Conservation (phyloP, 2,113 vertebrate genomes). For the Mustela nigripes region DNA sequence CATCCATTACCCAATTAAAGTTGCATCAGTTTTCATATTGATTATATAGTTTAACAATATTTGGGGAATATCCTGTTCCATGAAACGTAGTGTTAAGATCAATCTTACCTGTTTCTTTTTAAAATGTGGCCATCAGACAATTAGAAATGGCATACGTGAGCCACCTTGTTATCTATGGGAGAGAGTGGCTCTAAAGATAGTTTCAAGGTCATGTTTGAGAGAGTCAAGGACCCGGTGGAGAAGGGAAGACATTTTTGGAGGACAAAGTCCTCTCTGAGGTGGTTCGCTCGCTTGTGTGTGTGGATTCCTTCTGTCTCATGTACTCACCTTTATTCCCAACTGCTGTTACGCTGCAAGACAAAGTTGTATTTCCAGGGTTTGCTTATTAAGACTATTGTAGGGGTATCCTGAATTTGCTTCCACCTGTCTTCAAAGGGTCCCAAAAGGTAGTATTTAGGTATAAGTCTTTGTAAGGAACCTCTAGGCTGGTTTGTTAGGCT, state of each 20-base stretch:
- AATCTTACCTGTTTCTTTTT: neutral
- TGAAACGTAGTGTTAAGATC: neutral
- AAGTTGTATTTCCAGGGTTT: neutral
- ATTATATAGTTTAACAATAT: neutral
- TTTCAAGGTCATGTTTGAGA: neutral
- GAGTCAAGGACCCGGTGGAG: neutral
- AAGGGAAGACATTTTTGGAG: neutral
- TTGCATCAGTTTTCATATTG: neutral
- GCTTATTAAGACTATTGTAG: neutral
- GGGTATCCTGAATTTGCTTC: neutral
- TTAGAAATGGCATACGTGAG: fast-evolving
- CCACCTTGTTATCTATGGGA: neutral
- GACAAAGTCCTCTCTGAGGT: neutral
- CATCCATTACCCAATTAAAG: neutral
- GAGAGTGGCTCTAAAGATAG: neutral
- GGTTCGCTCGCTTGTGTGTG: neutral
- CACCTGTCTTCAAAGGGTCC: neutral
- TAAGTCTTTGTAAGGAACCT: neutral
- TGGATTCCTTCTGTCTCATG: neutral
- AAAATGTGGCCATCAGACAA: neutral
- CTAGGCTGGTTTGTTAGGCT: neutral
- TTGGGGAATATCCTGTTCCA: neutral
- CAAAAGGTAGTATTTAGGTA: neutral
- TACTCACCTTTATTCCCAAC: neutral
- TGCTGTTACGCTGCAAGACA: fast-evolving